phyloP scores from a whole-genome alignment of 2,888 invertebrate species.

The Drosophila histrio region DNA sequence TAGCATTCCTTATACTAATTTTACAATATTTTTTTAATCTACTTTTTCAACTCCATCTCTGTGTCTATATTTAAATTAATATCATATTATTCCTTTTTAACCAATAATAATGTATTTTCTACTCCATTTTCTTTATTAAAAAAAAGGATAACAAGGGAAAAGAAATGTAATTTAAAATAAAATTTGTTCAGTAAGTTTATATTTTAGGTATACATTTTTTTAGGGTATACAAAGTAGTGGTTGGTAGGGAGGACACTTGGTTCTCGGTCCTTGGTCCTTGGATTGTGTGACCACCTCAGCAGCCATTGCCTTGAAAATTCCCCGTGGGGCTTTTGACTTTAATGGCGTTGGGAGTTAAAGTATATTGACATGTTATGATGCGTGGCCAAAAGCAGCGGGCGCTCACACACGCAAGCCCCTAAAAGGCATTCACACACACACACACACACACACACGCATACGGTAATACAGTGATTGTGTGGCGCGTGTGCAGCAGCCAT shows the following conservation, averaged over 20 bases:
- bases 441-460: slow-evolving; percentile 7
- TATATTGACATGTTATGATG: slow-evolving; percentile 81
- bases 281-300: slow-evolving; percentile 34
- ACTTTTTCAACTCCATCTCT: too few relatives aligned
- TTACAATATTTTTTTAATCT: too few relatives aligned
- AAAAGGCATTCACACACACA: slow-evolving; percentile 15
- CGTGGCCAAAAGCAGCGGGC: slow-evolving; percentile 65
- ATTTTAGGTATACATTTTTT: too few relatives aligned
- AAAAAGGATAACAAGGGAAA: background rate
- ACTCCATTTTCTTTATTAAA: background rate
- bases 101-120: background rate
- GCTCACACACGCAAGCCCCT: slow-evolving; percentile 19
- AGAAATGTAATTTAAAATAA: background rate
- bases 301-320: slow-evolving; percentile 56
- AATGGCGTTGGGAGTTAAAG: slow-evolving; percentile 68
- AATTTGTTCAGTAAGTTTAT: too few relatives aligned
- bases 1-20: too few relatives aligned
- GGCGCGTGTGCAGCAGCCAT: slow-evolving; percentile 42
- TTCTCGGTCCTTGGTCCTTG: background rate
- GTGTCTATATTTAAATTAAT: too few relatives aligned
- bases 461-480: slow-evolving; percentile 33
- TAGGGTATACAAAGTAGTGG: slow-evolving; percentile 40
- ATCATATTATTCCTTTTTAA: too few relatives aligned
- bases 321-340: slow-evolving; percentile 78
- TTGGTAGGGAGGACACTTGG: background rate